Evolutionary conservation across 2,888 invertebrate genomes (phyloP).

Genomic region (Schizotus pectinicornis): DNA sequence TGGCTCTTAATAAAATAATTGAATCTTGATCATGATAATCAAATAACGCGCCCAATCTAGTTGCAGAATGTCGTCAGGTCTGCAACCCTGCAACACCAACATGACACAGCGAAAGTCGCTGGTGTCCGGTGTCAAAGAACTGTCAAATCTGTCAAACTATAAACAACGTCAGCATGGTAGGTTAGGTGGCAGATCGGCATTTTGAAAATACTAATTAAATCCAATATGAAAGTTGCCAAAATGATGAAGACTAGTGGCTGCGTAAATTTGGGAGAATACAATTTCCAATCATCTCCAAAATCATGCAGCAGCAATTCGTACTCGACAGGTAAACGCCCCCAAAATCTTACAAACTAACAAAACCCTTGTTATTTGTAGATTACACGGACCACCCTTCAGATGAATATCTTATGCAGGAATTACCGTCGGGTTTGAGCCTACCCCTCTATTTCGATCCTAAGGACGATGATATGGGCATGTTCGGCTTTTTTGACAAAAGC

Average conservation of each 20-base stretch:
- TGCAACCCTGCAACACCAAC: background rate
- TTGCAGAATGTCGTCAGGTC: too few species aligned
- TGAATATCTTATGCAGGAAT: slow-evolving; percentile 55
- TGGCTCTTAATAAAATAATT: too few species aligned
- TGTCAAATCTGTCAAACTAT: too few species aligned
- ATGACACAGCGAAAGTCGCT: background rate
- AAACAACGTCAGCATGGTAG: slow-evolving; percentile 15
- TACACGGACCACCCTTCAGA: slow-evolving; percentile 50
- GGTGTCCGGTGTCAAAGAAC: too few species aligned
- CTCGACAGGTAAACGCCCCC: slow-evolving; percentile 45
- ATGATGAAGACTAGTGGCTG: slow-evolving; percentile 51
- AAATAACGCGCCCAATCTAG: too few species aligned
- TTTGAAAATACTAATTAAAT: slow-evolving; percentile 4
- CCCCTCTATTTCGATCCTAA: slow-evolving; percentile 53
- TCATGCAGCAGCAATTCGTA: slow-evolving; percentile 50
- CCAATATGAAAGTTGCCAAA: slow-evolving; percentile 7
- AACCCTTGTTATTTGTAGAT: slow-evolving; percentile 39
- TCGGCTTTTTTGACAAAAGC: slow-evolving; percentile 52
- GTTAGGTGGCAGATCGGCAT: slow-evolving; percentile 20
- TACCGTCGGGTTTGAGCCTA: slow-evolving; percentile 54
- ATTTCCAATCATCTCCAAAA: slow-evolving; percentile 52
- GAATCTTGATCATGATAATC: too few species aligned
- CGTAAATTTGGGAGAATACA: slow-evolving; percentile 45
- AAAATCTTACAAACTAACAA: slow-evolving; percentile 8
- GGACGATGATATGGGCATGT: slow-evolving; percentile 51